Percentiles rank a stretch among this genome's conserved stretches.
phyloP scores from a whole-genome alignment of 2,888 invertebrate species.

The Danaus chrysippus region DNA sequence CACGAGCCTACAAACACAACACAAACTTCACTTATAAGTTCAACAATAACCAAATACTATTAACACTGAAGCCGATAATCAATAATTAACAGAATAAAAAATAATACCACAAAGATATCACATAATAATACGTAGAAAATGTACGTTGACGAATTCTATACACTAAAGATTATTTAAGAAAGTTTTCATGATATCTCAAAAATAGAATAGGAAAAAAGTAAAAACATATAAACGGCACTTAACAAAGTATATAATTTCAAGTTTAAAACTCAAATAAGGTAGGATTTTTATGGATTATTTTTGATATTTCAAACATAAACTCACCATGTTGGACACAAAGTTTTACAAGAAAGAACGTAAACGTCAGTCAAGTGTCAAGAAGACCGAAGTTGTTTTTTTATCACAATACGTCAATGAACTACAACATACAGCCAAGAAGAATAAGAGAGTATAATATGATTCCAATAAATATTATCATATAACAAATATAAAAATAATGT shows the following conservation, averaged over 20 bases:
- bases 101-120: no score
- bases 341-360: conserved; percentile 56
- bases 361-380: conserved; percentile 19
- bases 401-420: neutral
- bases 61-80: no score
- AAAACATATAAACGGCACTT: neutral
- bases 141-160: neutral
- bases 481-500: no score
- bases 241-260: neutral
- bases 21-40: conserved; percentile 22
- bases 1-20: conserved; percentile 88
- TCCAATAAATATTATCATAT: neutral
- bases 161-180: neutral
- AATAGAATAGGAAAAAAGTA: neutral
- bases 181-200: neutral
- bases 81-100: no score
- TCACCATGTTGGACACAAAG: conserved; percentile 72
- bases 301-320: conserved; percentile 41
- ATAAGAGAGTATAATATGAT: neutral
- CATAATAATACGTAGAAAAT: neutral
- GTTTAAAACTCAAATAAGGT: neutral
- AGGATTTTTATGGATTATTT: conserved; percentile 57
- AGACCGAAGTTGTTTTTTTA: conserved; percentile 14
- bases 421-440: neutral
- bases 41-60: no score